Conservation (phyloP, 1,140 invertebrate species). For the Drosophila nasuta region DNA sequence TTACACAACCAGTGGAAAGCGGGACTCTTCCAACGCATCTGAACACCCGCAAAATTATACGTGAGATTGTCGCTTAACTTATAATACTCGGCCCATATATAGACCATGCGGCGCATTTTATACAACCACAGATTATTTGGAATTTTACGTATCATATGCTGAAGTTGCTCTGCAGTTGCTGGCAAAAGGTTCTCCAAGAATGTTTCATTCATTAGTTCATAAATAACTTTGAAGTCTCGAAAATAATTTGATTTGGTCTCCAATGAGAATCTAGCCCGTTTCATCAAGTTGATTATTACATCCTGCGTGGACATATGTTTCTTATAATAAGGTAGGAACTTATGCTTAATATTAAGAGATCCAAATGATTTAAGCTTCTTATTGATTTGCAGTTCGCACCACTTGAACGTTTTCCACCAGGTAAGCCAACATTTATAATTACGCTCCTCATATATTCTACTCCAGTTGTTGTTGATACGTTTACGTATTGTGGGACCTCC, state of each 20-base stretch:
- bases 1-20: slow-evolving; percentile 69
- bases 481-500: not conserved
- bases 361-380: slow-evolving; percentile 34
- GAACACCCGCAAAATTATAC: not conserved
- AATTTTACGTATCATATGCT: slow-evolving; percentile 52
- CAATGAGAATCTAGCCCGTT: slow-evolving; percentile 14
- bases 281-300: slow-evolving; percentile 20
- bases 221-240: slow-evolving; percentile 34
- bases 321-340: slow-evolving; percentile 14
- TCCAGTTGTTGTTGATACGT: slow-evolving; percentile 20
- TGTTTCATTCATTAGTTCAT: slow-evolving; percentile 47
- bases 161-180: slow-evolving; percentile 31
- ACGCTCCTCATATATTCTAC: slow-evolving; percentile 21
- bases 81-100: slow-evolving; percentile 45
- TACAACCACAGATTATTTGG: slow-evolving; percentile 63
- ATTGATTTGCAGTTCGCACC: slow-evolving; percentile 57
- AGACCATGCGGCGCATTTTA: slow-evolving; percentile 61
- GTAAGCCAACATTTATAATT: slow-evolving; percentile 54
- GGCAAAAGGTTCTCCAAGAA: slow-evolving; percentile 42
- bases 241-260: slow-evolving; percentile 17
- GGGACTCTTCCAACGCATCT: slow-evolving; percentile 42
- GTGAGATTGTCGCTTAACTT: not conserved
- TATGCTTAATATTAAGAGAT: slow-evolving; percentile 27
- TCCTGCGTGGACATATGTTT: not conserved
- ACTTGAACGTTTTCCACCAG: slow-evolving; percentile 66